Percentiles rank a stretch among this genome's conserved stretches.
These are phyloP conservation scores for Eurytoma adleriae DNA, from an alignment of 2,888 invertebrate genomes.

Conservation along the genomic window DNA sequence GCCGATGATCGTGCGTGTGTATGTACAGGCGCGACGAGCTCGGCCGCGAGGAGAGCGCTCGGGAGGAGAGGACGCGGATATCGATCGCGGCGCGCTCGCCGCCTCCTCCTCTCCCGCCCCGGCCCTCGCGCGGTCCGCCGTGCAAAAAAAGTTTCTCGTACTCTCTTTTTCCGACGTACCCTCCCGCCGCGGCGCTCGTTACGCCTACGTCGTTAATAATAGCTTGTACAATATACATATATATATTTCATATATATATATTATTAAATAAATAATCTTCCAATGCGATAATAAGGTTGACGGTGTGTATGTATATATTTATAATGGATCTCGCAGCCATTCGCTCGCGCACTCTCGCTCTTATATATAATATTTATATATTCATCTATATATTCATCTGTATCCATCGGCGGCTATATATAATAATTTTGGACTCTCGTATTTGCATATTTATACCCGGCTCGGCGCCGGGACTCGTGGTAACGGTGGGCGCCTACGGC, in stretches of 20 bases:
- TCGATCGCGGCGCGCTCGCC: slow-evolving; percentile 52
- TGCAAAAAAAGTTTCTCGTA: slow-evolving; percentile 19
- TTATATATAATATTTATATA: slow-evolving; percentile 6
- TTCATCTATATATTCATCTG: not conserved
- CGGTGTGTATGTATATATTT: slow-evolving; percentile 68
- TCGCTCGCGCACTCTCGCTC: slow-evolving; percentile 18
- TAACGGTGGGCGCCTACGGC: slow-evolving; percentile 68
- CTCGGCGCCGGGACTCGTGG: slow-evolving; percentile 63
- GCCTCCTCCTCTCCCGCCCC: not conserved
- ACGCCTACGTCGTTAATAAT: slow-evolving; percentile 57
- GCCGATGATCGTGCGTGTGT: slow-evolving; percentile 34
- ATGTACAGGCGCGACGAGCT: slow-evolving; percentile 17
- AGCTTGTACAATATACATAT: slow-evolving; percentile 60
- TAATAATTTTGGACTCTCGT: slow-evolving; percentile 29
- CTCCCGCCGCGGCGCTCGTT: slow-evolving; percentile 50
- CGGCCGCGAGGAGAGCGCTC: not conserved
- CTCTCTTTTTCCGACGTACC: not conserved
- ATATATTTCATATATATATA: slow-evolving; percentile 60
- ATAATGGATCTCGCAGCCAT: slow-evolving; percentile 57
- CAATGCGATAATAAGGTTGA: slow-evolving; percentile 74
- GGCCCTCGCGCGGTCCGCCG: slow-evolving; percentile 1
- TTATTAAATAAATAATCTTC: slow-evolving; percentile 75
- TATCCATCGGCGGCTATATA: not conserved
- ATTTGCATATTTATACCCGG: slow-evolving; percentile 66
- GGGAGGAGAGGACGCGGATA: slow-evolving; percentile 26